Conservation (phyloP, 2,888 invertebrate species). For the Drosophila borborema region DNA sequence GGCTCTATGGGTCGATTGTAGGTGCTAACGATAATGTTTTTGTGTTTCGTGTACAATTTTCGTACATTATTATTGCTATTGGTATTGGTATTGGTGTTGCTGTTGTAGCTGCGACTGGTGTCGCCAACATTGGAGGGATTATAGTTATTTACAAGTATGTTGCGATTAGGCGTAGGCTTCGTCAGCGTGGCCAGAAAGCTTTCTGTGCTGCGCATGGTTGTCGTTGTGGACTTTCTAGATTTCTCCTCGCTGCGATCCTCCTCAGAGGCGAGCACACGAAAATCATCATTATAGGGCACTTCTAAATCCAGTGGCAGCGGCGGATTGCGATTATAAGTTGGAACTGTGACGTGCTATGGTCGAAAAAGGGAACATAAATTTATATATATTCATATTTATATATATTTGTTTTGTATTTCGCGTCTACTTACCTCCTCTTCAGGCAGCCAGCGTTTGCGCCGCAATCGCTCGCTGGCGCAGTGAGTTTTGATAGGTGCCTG, state of each 20-base stretch:
- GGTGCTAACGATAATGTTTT: constrained; percentile 84
- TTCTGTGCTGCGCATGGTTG: constrained; percentile 68
- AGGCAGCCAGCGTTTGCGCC: constrained; percentile 88
- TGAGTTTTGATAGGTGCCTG: constrained; percentile 73
- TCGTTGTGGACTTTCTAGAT: constrained; percentile 50
- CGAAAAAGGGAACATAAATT: neutral
- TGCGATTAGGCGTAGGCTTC: constrained; percentile 82
- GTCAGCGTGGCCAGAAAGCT: constrained; percentile 61
- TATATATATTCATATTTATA: neutral
- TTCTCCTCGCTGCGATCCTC: constrained; percentile 64
- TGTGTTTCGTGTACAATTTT: constrained; percentile 84
- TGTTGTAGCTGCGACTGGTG: constrained; percentile 68
- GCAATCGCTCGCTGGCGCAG: constrained; percentile 84
- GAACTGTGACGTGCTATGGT: constrained; percentile 51
- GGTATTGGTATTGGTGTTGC: constrained; percentile 58
- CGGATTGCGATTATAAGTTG: constrained; percentile 86
- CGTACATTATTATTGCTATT: constrained; percentile 65
- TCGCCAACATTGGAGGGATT: constrained; percentile 82
- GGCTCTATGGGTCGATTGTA: constrained; percentile 78
- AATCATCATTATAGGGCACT: constrained; percentile 88
- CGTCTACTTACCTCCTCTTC: constrained; percentile 85
- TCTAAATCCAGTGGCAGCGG: constrained; percentile 89
- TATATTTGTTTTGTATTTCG: neutral
- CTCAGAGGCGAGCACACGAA: constrained; percentile 85
- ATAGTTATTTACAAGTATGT: constrained; percentile 85